Evolutionary conservation across 2,888 invertebrate species (phyloP).

Genomic region (Leptarthrus brevirostris): DNA sequence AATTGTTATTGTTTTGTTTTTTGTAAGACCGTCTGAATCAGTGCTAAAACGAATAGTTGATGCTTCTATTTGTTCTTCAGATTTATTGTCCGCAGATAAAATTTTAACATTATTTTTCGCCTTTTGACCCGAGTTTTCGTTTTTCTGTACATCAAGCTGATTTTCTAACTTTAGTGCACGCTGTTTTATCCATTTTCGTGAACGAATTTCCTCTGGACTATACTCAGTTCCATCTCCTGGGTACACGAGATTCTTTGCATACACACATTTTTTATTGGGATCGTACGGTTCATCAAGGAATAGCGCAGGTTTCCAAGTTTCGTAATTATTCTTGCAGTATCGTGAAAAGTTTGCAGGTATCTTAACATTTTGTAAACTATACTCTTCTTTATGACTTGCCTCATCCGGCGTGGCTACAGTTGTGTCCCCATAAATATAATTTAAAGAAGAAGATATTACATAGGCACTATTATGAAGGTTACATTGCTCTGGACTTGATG

Average conservation of each 20-base stretch:
- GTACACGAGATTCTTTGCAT: conserved; percentile 64
- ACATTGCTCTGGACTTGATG: conserved; percentile 1
- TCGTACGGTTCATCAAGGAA: conserved; percentile 66
- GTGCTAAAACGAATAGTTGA: conserved; percentile 64
- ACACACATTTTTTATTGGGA: conserved; percentile 63
- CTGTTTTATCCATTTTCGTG: conserved; percentile 58
- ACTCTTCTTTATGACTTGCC: conserved; percentile 5
- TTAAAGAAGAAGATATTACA: conserved; percentile 55
- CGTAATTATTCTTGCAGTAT: conserved; percentile 64
- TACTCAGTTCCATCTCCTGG: conserved; percentile 64
- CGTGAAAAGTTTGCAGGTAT: conserved; percentile 64
- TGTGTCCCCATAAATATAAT: conserved; percentile 54
- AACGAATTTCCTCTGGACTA: conserved; percentile 65
- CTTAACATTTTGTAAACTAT: conserved; percentile 59
- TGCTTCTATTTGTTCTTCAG: conserved; percentile 64
- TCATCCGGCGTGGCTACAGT: conserved; percentile 41
- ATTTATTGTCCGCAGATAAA: not conserved
- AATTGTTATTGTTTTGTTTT: conserved; percentile 66
- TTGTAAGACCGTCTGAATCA: conserved; percentile 61
- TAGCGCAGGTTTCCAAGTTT: conserved; percentile 66
- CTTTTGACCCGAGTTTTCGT: conserved; percentile 44
- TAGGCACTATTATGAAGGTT: conserved; percentile 55
- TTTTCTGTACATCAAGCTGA: conserved; percentile 33
- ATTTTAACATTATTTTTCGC: not conserved
- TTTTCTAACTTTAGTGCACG: conserved; percentile 10